Conservation (phyloP, 2,888 invertebrate genomes). For the Brachypterus glaber region DNA sequence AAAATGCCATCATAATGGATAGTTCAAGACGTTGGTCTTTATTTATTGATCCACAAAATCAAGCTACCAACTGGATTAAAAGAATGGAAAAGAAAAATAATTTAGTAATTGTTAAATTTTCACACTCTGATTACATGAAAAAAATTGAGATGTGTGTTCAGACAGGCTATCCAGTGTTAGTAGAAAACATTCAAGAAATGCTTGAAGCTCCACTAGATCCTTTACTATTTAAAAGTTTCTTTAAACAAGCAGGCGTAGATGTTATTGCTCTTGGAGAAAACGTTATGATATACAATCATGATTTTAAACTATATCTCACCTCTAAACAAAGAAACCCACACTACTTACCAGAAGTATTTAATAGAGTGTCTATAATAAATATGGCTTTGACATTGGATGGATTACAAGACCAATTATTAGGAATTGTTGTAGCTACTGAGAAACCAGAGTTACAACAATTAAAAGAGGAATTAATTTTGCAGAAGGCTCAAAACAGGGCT, state of each 20-base stretch:
- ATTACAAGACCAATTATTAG: constrained; percentile 72
- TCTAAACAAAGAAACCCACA: constrained; percentile 78
- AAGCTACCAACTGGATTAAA: constrained; percentile 80
- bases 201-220: constrained; percentile 72
- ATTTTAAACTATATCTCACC: constrained; percentile 72
- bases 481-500: constrained; percentile 70
- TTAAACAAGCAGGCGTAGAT: constrained; percentile 61
- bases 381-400: constrained; percentile 76
- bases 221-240: constrained; percentile 63
- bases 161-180: constrained; percentile 63
- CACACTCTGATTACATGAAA: constrained; percentile 67
- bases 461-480: constrained; percentile 66
- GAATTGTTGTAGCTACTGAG: constrained; percentile 77
- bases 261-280: constrained; percentile 72
- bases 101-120: constrained; percentile 61
- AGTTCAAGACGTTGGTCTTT: constrained; percentile 70
- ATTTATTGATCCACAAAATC: constrained; percentile 75
- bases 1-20: constrained; percentile 77
- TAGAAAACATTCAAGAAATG: constrained; percentile 66
- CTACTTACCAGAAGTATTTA: constrained; percentile 74
- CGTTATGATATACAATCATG: constrained; percentile 62
- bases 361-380: constrained; percentile 74
- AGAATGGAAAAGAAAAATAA: constrained; percentile 68
- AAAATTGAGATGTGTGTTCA: constrained; percentile 65
- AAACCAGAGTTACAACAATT: constrained; percentile 75